Base-by-base conservation (phyloP, 2,888 invertebrate species). In the Epicampocera succincta region DNA sequence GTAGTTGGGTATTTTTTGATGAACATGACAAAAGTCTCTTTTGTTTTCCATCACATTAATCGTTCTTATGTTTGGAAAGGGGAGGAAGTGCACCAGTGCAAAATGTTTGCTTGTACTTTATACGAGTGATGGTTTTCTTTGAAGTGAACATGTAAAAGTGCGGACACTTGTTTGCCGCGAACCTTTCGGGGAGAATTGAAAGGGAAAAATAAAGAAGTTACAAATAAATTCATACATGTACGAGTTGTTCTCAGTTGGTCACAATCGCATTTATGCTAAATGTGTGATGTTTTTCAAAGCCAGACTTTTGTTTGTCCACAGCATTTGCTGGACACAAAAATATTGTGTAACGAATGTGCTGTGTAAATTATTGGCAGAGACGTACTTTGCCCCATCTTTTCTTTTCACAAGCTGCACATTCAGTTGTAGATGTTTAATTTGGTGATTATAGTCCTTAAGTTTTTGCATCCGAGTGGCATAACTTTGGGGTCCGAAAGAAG, bases 291-390 rank as follows among this genome's bases (percentile, higher is more conserved):
- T 5, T 46, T 44, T 58, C 6, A 72, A 21, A 3, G 17, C 12
- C 44, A 84, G 87, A 87, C 88, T 87, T 86, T 88, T 88, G 87
- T 87, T 87, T 38, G 65, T 56, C 42, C 42, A 33, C 21, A 54
- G 19, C 46, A 46, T 66, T 50, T 38, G 50, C n/a, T n/a, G n/a
- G n/a, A n/a, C 40, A 44, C 15, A 33, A 48, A 60, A 80, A 69
- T 54, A n/a, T 33, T 17, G 12, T 66, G 25, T 66, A 13, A 29
- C n/a, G 50, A 75, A 61, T 61, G 61, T 61, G 3, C 25, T 60
- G 3, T 9, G 38, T 13, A 21, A 63, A 38, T 50, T 17, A 17
- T 17, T 13, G 15, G 1, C 72, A 72, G 72, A 44, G 61, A 0
- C n/a, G 72, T 72, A 19, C 11, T 3, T 29, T 29, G 29, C 6